Conservation (phyloP, 1,140 invertebrate species). For the Meloidogyne hapla region DNA sequence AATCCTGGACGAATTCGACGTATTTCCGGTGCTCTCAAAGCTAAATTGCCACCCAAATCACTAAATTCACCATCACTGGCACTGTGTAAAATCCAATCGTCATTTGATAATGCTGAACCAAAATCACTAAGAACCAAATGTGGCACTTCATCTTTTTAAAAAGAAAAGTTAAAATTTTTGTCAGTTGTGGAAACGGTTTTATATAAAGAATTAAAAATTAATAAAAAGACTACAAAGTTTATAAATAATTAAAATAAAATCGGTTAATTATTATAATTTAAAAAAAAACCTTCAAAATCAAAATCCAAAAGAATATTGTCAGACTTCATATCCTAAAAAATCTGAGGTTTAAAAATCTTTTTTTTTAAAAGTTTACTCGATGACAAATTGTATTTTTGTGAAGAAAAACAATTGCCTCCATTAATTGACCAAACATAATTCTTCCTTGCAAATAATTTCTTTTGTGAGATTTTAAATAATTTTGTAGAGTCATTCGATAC, state of each 20-base stretch:
- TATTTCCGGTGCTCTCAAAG: slow-evolving; percentile 48
- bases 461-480: slow-evolving; percentile 41
- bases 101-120: slow-evolving; percentile 38
- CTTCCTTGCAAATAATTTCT: slow-evolving; percentile 38
- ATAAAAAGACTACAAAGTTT: no score
- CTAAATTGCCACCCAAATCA: slow-evolving; percentile 48
- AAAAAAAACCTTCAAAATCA: slow-evolving; percentile 37
- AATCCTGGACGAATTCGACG: slow-evolving; percentile 24
- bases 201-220: no score
- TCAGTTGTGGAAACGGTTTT: no score
- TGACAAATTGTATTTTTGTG: slow-evolving; percentile 41
- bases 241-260: no score
- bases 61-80: slow-evolving; percentile 29
- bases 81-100: slow-evolving; percentile 31
- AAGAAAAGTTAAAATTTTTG: slow-evolving; percentile 20
- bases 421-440: slow-evolving; percentile 49
- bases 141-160: slow-evolving; percentile 47
- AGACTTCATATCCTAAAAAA: slow-evolving; percentile 39
- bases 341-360: slow-evolving; percentile 13
- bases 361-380: slow-evolving; percentile 39
- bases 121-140: slow-evolving; percentile 52
- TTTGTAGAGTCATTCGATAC: slow-evolving; percentile 49
- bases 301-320: slow-evolving; percentile 49
- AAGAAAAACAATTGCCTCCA: slow-evolving; percentile 51
- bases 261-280: no score